Evolutionary conservation across 2,888 invertebrate species (phyloP), one percentile per base, ranked within the genome.

Genomic region (Acanthosoma haemorrhoidale): DNA sequence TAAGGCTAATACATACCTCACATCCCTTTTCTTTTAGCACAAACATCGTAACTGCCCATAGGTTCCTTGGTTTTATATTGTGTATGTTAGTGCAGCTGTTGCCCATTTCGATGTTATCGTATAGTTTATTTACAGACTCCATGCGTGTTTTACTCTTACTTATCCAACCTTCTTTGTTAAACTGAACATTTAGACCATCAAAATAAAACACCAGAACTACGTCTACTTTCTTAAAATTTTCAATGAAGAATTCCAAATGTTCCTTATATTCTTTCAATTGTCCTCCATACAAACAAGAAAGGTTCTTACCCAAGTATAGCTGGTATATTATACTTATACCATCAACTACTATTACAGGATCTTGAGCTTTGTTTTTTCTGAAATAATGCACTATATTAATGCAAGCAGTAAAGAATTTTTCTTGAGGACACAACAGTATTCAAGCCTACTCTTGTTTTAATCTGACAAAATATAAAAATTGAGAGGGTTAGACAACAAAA

Each of bases 221-320:
- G 11, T 25, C 51, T 51, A n/a, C 51, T 25, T n/a, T 51, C 29
- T 51, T 21, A 21, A 51, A 51, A 51, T 11, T 25, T n/a, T 51
- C 25, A n/a, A 51, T 51, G n/a, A 51, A 51, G 18, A 21, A 51
- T 29, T 51, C 51, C 25, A 51, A 51, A 51, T 51, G n/a, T 25
- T 25, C 51, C 51, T 25, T 51, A n/a, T 51, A 51, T 51, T 51
- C 51, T 51, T 51, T 51, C 29, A 51, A 51, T 25, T 51, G 51
- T 2, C 51, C 51, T n/a, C 51, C 51, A 25, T 13, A n/a, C 8
- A 11, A 1, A 21, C 51, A 51, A 6, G 25, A 6, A 25, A 25
- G 4, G 2, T 51, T 8, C 11, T 43, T 2, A 25, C 29, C 21
- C 1, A 13, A n/a, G 18, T 51, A 51, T 25, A 51, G 3, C 1